phyloP scores from a whole-genome alignment of 2,113 vertebrate species.

The Tapirus terrestris region DNA sequence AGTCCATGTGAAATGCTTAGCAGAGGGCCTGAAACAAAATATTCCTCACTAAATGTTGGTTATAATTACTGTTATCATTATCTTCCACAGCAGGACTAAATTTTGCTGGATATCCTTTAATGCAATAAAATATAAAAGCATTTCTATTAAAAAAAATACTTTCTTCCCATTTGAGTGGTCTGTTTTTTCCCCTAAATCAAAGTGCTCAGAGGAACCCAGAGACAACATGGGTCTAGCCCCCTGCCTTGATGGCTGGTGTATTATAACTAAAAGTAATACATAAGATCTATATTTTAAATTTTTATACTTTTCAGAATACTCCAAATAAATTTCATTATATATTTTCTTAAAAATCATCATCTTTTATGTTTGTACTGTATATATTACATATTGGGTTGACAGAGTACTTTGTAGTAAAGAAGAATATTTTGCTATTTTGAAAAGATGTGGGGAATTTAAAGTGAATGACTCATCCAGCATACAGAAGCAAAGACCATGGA shows the following conservation, averaged over 20 bases:
- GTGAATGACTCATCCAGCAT: neutral
- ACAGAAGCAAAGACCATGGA: neutral
- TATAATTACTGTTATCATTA: neutral
- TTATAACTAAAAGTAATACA: neutral
- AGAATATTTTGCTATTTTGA: conserved; percentile 56
- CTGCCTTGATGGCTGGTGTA: neutral
- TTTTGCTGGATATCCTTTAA: conserved; percentile 15
- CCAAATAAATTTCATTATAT: neutral
- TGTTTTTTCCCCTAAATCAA: neutral
- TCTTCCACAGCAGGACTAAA: neutral
- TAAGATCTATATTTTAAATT: neutral
- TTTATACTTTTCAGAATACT: neutral
- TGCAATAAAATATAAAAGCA: neutral
- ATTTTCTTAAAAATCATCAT: neutral
- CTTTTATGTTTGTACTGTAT: conserved; percentile 26
- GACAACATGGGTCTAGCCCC: neutral
- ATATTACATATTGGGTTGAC: neutral
- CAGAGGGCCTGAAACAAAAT: neutral
- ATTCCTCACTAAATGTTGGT: neutral
- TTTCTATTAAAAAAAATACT: conserved; percentile 32
- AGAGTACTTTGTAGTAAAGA: neutral
- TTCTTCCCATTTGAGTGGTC: neutral
- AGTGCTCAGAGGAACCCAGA: neutral
- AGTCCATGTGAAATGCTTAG: neutral
- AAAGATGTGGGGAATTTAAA: neutral